Percentiles rank a stretch among this genome's conserved stretches.
phyloP scores from a whole-genome alignment of 2,113 vertebrate genomes.

The Halcyon senegalensis region DNA sequence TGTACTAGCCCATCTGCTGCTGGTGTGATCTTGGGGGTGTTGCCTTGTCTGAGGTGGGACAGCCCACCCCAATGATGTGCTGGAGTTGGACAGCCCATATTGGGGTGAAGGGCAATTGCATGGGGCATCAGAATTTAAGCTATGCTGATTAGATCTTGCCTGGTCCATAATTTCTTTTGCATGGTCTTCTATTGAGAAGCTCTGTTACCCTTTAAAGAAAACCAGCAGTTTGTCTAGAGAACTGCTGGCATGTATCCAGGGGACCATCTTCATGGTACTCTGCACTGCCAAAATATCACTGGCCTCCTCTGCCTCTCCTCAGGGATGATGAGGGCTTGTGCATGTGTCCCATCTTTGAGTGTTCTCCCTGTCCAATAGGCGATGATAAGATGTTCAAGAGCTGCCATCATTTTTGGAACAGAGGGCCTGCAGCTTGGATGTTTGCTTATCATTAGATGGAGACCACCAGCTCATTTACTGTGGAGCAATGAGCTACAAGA shows the following conservation, averaged over 20 bases:
- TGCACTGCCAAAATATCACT: accelerated
- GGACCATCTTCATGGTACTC: not conserved
- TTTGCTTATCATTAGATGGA: not conserved
- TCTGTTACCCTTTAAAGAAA: not conserved
- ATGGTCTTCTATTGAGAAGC: not conserved
- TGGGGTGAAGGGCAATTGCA: not conserved
- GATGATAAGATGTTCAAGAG: accelerated
- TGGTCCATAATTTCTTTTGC: not conserved
- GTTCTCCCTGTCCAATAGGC: not conserved
- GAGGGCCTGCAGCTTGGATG: not conserved
- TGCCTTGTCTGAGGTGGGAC: not conserved
- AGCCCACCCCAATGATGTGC: not conserved
- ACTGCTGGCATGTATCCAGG: not conserved
- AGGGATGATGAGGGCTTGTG: not conserved
- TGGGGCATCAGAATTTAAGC: not conserved
- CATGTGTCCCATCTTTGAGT: not conserved
- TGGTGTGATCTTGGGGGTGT: not conserved
- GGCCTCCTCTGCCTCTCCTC: not conserved
- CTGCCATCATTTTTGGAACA: accelerated
- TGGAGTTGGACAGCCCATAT: not conserved
- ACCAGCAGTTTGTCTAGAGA: not conserved
- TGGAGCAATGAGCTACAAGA: not conserved
- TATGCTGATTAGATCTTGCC: not conserved
- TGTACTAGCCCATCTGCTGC: not conserved
- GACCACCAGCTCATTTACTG: not conserved